phyloP scores from a whole-genome alignment of 2,797 vertebrate genomes.

The Cyprinodon diabolis region DNA sequence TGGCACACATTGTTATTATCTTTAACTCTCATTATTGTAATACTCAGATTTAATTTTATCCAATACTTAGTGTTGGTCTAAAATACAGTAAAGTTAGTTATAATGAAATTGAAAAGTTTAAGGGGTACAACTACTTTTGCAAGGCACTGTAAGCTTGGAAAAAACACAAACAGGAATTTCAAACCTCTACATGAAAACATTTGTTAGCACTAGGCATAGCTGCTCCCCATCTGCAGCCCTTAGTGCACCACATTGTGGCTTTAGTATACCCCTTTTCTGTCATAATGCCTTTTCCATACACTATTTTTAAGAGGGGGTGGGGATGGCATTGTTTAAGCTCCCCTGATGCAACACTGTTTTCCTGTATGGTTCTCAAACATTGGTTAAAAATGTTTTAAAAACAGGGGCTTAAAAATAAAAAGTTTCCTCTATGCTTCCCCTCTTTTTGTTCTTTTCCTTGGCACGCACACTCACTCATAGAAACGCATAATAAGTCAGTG shows the following conservation, averaged over 20 bases:
- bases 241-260: conserved; percentile 45
- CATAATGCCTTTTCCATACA: conserved; percentile 77
- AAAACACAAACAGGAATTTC: conserved; percentile 50
- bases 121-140: conserved; percentile 27
- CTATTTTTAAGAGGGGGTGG: not conserved
- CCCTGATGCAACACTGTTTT: conserved; percentile 13
- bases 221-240: conserved; percentile 46
- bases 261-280: conserved; percentile 47
- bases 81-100: not conserved
- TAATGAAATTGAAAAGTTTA: not conserved
- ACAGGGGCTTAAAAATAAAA: conserved; percentile 40
- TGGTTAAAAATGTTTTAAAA: conserved; percentile 61
- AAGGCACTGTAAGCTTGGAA: conserved; percentile 29
- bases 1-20: not conserved
- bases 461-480: conserved; percentile 32
- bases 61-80: not conserved
- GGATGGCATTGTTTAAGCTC: not conserved
- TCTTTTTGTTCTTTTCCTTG: conserved; percentile 30
- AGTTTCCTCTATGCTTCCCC: conserved; percentile 36
- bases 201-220: conserved; percentile 47
- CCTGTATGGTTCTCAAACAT: conserved; percentile 32
- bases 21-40: not conserved
- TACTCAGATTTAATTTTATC: not conserved
- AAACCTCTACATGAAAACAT: conserved; percentile 47
- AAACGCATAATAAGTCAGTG: conserved; percentile 59